Conservation (phyloP, 2,888 invertebrate species). For the Nephrocerus scutellatus region DNA sequence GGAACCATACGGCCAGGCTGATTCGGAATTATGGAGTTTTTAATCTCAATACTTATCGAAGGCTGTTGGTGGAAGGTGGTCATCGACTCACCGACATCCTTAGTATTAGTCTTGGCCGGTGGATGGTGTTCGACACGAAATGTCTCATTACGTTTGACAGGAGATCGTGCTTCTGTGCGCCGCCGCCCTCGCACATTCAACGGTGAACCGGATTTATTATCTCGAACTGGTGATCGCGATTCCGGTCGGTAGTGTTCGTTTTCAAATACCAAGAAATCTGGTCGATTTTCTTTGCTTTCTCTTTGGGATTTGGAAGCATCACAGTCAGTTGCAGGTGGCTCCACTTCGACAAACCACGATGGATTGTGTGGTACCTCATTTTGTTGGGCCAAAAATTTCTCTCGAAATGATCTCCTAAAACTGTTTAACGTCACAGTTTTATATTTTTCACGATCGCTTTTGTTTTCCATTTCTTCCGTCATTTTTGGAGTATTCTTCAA, state of each 20-base stretch:
- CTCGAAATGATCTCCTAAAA: constrained; percentile 44
- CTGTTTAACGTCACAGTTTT: constrained; percentile 44
- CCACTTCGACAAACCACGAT: constrained; percentile 46
- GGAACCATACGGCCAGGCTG: constrained; percentile 43
- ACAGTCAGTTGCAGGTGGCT: constrained; percentile 22
- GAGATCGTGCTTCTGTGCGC: constrained; percentile 29
- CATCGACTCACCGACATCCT: constrained; percentile 26
- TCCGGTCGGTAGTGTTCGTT: constrained; percentile 44
- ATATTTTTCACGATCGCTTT: constrained; percentile 39
- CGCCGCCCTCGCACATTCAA: constrained; percentile 15
- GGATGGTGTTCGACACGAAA: constrained; percentile 33
- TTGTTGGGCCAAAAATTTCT: constrained; percentile 37
- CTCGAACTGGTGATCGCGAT: constrained; percentile 41
- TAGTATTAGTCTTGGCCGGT: constrained; percentile 19
- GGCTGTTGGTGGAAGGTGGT: constrained; percentile 17
- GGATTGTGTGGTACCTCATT: constrained; percentile 43
- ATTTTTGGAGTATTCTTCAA: constrained; percentile 31
- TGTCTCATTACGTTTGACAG: constrained; percentile 35
- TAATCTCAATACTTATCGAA: constrained; percentile 44
- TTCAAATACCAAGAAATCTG: constrained; percentile 37
- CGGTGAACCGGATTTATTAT: constrained; percentile 24
- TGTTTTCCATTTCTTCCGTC: constrained; percentile 28
- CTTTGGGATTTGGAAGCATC: neutral
- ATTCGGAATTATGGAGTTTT: constrained; percentile 43
- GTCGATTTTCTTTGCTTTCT: constrained; percentile 30